Percentiles rank a stretch among this genome's conserved stretches.
phyloP scores from a whole-genome alignment of 2,797 vertebrate genomes.

The Rhynchotus rufescens region DNA sequence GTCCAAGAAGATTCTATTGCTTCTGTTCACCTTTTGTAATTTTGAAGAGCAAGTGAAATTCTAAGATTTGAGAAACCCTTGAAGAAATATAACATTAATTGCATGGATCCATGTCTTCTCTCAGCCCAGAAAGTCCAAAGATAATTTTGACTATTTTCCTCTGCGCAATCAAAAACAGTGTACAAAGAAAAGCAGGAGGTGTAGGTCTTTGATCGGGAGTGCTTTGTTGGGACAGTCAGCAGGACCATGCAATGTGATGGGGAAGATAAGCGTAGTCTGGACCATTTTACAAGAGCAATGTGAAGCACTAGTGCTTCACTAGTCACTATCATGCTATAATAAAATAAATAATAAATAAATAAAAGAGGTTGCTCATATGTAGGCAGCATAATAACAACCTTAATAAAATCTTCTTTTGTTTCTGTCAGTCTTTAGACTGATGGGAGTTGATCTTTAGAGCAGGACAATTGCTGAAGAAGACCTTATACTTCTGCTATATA shows the following conservation, averaged over 20 bases:
- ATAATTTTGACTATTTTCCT: not conserved
- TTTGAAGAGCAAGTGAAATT: not conserved
- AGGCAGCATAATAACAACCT: not conserved
- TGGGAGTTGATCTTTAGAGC: not conserved
- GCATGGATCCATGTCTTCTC: not conserved
- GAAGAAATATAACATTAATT: not conserved
- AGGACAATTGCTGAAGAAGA: not conserved
- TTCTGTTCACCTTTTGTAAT: not conserved
- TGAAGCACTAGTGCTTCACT: constrained; percentile 17
- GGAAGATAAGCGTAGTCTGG: not conserved
- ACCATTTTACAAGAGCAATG: not conserved
- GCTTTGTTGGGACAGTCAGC: not conserved
- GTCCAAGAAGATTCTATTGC: not conserved
- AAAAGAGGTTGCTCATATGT: not conserved
- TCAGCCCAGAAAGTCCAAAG: not conserved
- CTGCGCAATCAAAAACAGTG: not conserved
- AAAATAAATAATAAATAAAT: not conserved
- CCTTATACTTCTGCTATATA: not conserved
- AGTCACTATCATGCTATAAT: not conserved
- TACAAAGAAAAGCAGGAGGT: not conserved
- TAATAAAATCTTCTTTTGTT: not conserved
- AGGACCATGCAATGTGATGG: not conserved
- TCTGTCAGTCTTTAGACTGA: not conserved
- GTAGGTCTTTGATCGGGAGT: not conserved
- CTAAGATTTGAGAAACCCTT: not conserved